A percentile compares a stretch with the other conserved stretches of the same genome.
These are phyloP conservation scores for Dromaius novaehollandiae DNA, from an alignment of 2,113 vertebrate genomes.

Conservation along the genomic window DNA sequence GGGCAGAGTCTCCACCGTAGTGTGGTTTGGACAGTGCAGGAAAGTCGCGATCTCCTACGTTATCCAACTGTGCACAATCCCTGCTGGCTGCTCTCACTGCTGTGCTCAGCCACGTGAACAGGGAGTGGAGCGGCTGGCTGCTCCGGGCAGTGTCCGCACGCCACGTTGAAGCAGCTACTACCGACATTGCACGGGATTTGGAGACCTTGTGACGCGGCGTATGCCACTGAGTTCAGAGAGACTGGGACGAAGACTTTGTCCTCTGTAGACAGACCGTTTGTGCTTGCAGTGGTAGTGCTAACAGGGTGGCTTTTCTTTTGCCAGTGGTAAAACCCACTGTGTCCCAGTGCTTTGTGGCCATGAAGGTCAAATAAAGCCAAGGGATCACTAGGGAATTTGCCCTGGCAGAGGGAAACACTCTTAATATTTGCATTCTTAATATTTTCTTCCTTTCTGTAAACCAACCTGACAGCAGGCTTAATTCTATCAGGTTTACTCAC, in stretches of 20 bases:
- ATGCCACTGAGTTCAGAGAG: background rate
- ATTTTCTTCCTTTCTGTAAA: background rate
- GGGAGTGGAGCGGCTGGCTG: background rate
- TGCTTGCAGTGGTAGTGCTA: background rate
- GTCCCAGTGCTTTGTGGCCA: background rate
- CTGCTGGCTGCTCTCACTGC: accelerated
- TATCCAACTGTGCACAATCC: background rate
- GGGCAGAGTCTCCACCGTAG: background rate
- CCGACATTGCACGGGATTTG: background rate
- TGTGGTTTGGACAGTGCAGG: background rate
- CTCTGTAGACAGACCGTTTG: background rate
- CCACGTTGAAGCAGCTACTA: background rate
- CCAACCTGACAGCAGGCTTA: accelerated
- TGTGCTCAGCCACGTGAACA: background rate
- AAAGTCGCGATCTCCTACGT: background rate
- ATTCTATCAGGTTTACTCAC: background rate
- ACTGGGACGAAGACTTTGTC: background rate
- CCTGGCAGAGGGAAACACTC: background rate
- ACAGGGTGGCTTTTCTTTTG: background rate
- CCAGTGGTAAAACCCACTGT: background rate
- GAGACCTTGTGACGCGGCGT: too few relatives aligned
- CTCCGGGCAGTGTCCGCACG: background rate
- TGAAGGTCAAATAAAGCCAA: background rate
- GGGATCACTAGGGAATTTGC: background rate
- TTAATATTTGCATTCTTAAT: background rate